Evolutionary conservation across 2,113 vertebrate species (phyloP).

Genomic region (Callorhinus ursinus): DNA sequence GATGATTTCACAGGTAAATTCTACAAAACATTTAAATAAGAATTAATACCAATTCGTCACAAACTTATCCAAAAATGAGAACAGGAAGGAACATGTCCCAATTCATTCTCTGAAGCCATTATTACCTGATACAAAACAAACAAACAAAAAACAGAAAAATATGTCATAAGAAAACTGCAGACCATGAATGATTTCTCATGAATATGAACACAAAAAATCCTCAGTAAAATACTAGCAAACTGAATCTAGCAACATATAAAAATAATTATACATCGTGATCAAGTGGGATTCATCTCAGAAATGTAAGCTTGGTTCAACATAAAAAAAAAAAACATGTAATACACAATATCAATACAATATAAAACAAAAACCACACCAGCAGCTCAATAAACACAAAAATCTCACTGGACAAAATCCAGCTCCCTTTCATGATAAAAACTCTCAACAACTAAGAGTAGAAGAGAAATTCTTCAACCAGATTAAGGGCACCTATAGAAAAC

Average conservation of each 20-base stretch:
- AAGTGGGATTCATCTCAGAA: background rate
- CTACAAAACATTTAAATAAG: background rate
- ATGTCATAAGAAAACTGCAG: background rate
- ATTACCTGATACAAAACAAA: background rate
- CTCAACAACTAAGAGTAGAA: background rate
- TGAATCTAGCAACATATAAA: background rate
- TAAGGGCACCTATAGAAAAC: background rate
- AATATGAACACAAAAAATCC: background rate
- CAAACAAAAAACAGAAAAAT: background rate
- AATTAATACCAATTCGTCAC: background rate
- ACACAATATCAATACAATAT: background rate
- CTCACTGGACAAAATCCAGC: background rate
- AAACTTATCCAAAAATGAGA: background rate
- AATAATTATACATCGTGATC: background rate
- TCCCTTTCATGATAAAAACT: background rate
- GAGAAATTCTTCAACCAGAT: background rate
- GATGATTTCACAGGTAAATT: background rate
- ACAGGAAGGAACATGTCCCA: background rate
- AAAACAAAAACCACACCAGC: background rate
- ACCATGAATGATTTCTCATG: no score
- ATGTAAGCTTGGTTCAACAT: background rate
- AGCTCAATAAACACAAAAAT: background rate
- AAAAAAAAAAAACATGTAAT: background rate
- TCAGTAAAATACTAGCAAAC: background rate
- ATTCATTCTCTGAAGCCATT: background rate